These are phyloP conservation scores for Globodera ellingtonae DNA, from an alignment of 1,140 invertebrate genomes.

Conservation along the genomic window DNA sequence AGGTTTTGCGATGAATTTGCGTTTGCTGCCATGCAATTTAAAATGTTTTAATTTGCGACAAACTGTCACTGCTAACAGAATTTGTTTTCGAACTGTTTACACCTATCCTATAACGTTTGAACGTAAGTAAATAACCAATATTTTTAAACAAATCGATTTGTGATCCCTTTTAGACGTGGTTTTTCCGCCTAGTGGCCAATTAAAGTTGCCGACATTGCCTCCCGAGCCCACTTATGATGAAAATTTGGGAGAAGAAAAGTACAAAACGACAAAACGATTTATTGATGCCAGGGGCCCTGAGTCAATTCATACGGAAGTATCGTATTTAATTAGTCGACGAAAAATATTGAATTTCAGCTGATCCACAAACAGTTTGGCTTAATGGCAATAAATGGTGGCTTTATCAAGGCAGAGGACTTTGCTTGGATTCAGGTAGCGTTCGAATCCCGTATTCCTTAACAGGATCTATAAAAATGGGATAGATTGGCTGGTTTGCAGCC, in stretches of 20 bases:
- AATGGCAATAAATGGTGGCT: conserved; percentile 58
- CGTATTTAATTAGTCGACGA: neutral
- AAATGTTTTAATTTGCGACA: neutral
- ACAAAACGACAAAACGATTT: conserved; percentile 52
- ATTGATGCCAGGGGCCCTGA: conserved; percentile 62
- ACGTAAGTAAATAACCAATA: conserved; percentile 17
- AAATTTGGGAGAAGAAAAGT: conserved; percentile 57
- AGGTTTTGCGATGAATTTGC: neutral
- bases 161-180: conserved; percentile 53
- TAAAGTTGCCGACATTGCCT: conserved; percentile 59
- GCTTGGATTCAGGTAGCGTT: conserved; percentile 56
- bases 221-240: conserved; percentile 56
- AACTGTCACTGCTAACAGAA: neutral
- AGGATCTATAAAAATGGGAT: too few relatives aligned
- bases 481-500: too few relatives aligned
- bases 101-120: conserved; percentile 34
- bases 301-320: conserved; percentile 56
- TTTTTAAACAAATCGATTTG: neutral
- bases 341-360: conserved; percentile 17
- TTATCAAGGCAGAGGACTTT: conserved; percentile 58
- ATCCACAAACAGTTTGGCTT: conserved; percentile 63
- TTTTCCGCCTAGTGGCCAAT: conserved; percentile 61
- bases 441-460: neutral
- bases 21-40: neutral
- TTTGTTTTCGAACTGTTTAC: conserved; percentile 18